Evolutionary conservation across 2,888 invertebrate genomes (phyloP), one percentile per base, ranked within the genome.

Genomic region (Crioceris asparagi): DNA sequence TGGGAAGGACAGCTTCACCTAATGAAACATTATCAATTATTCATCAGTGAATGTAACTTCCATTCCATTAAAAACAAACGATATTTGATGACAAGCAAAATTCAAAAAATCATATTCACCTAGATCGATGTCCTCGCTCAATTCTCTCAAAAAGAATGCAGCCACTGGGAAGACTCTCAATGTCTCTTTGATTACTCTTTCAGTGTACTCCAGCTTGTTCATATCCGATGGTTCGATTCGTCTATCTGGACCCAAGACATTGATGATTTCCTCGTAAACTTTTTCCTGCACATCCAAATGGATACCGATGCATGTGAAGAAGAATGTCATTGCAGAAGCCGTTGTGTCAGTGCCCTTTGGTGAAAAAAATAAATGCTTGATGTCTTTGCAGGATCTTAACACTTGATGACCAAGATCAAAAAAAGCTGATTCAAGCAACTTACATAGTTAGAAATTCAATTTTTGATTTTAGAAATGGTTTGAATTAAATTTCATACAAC

Each of bases 301-400:
- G 25, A 47, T 30, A n/a, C 43, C 47, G 8, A 60, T 39, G 39
- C 56, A 40, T 3, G 51, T 46, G 7, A 55, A 43, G 21, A 51
- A 43, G 39, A 53, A 57, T 19, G 50, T 46, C 17, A 49, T 36
- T 8, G 54, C 49, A 7, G 57, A 43, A 3, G 55, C 53, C 15
- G 55, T 55, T 4, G 60, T 59, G 33, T 60, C 59, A 14, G 38
- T 38, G n/a, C 41, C 46, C 45, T 46, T 18, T 16, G 33, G 33
- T 23, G 17, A 23, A 25, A 17, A 35, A 29, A 30, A 33, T 32
- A 29, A 30, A 33, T n/a, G n/a, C n/a, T n/a, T n/a, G n/a, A n/a
- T n/a, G n/a, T n/a, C n/a, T n/a, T n/a, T n/a, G n/a, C n/a, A n/a
- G n/a, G n/a, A n/a, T n/a, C n/a, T n/a, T n/a, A n/a, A n/a, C n/a